Evolutionary conservation across 2,888 invertebrate genomes (phyloP).

Genomic region (Myopa tessellatipennis): DNA sequence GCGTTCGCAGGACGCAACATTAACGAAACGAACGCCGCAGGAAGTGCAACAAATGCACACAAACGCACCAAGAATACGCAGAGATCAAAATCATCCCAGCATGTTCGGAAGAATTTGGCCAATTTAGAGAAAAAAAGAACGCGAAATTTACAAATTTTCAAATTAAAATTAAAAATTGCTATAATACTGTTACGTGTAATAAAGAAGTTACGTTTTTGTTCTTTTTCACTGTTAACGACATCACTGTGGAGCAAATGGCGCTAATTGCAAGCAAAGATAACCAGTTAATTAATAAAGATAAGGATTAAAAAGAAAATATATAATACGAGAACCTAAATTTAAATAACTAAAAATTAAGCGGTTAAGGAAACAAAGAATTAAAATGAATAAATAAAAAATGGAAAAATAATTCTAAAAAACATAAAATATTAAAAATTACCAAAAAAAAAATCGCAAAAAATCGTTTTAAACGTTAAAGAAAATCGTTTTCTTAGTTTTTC

Average conservation of each 20-base stretch:
- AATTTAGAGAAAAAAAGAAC: constrained; percentile 5
- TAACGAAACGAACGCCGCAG: constrained; percentile 63
- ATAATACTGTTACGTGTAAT: constrained; percentile 4
- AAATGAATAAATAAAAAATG: neutral
- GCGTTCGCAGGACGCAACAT: constrained; percentile 57
- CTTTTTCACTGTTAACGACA: neutral
- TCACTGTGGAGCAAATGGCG: constrained; percentile 27
- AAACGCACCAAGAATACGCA: constrained; percentile 8
- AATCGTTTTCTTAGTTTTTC: neutral
- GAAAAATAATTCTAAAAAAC: neutral
- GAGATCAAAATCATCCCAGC: neutral
- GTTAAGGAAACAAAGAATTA: too few species aligned
- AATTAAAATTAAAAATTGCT: constrained; percentile 3
- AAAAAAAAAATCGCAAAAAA: neutral
- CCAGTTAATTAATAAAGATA: neutral
- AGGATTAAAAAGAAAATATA: constrained; percentile 10
- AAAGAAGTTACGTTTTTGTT: neutral
- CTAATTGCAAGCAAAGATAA: constrained; percentile 28
- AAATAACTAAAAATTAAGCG: too few species aligned
- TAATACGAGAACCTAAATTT: neutral
- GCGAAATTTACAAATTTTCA: neutral
- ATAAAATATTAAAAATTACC: neutral
- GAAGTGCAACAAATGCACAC: constrained; percentile 50
- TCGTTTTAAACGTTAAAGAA: constrained; percentile 6
- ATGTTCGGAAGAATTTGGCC: neutral